Evolutionary conservation across 2,888 invertebrate genomes (phyloP).

Genomic region (Apamea sordens): DNA sequence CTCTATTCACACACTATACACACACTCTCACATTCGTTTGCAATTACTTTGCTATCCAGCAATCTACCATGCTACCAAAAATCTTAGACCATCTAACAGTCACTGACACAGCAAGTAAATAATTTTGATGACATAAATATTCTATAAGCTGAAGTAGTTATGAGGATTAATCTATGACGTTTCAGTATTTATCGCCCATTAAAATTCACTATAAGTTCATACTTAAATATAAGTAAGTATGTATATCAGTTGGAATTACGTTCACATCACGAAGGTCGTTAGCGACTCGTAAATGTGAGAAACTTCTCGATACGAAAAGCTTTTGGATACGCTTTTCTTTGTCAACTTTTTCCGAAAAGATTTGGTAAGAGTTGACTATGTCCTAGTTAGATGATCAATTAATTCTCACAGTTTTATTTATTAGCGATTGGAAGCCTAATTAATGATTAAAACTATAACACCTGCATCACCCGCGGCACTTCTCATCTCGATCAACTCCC

Average conservation of each 20-base stretch:
- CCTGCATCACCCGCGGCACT: slow-evolving; percentile 29
- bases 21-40: too few relatives aligned
- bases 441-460: slow-evolving; percentile 18
- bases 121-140: slow-evolving; percentile 35
- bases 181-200: slow-evolving; percentile 43
- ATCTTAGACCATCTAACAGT: neutral
- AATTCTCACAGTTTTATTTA: slow-evolving; percentile 16
- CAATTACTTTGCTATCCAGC: too few relatives aligned
- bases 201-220: slow-evolving; percentile 26
- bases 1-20: too few relatives aligned
- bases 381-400: neutral
- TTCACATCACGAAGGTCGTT: slow-evolving; percentile 38
- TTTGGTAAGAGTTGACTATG: neutral
- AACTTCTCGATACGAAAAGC: neutral
- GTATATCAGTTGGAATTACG: slow-evolving; percentile 23
- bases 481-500: slow-evolving; percentile 1
- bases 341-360: neutral
- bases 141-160: slow-evolving; percentile 14
- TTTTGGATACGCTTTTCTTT: neutral
- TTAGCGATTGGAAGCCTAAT: slow-evolving; percentile 6
- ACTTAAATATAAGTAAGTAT: slow-evolving; percentile 30
- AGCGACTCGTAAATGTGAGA: slow-evolving; percentile 11
- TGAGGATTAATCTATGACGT: slow-evolving; percentile 41
- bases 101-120: neutral
- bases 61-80: neutral